A percentile compares a stretch with the other conserved stretches of the same genome.
Evolutionary conservation across 2,113 vertebrate species (phyloP).

Genomic region (Nannospalax galili): DNA sequence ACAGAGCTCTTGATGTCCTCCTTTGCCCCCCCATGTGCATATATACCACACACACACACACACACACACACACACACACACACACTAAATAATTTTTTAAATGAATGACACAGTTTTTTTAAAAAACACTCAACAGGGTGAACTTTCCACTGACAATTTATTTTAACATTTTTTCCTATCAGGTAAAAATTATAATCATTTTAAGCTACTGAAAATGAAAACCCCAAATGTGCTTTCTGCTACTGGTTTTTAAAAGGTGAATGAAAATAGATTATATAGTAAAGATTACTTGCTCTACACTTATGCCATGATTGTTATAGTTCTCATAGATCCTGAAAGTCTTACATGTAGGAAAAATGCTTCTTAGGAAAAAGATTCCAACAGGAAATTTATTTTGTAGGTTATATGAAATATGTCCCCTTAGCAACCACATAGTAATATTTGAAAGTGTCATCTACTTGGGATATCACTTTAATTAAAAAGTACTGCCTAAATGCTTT

Average conservation of each 20-base stretch:
- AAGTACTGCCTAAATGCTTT: constrained; percentile 16
- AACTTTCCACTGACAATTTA: background rate
- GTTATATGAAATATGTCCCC: background rate
- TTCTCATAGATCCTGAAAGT: constrained; percentile 8
- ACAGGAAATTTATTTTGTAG: constrained; percentile 42
- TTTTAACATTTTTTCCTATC: background rate
- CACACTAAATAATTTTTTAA: background rate
- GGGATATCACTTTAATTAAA: constrained; percentile 13
- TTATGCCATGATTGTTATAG: background rate
- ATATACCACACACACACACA: background rate
- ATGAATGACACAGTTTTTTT: background rate
- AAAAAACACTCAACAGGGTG: background rate
- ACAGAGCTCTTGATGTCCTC: background rate
- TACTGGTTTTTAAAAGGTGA: background rate
- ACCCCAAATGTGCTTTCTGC: background rate
- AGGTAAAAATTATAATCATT: background rate
- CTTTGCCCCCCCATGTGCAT: background rate
- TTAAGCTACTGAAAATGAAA: background rate
- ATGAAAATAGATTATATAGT: background rate
- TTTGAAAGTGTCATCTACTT: constrained; percentile 5
- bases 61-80: background rate
- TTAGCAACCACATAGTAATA: background rate
- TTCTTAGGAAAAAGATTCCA: constrained; percentile 26
- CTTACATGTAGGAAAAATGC: background rate
- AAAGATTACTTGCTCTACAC: background rate